These are phyloP conservation scores for Crocallis elinguaria DNA, from an alignment of 2,888 invertebrate species.

Conservation along the genomic window DNA sequence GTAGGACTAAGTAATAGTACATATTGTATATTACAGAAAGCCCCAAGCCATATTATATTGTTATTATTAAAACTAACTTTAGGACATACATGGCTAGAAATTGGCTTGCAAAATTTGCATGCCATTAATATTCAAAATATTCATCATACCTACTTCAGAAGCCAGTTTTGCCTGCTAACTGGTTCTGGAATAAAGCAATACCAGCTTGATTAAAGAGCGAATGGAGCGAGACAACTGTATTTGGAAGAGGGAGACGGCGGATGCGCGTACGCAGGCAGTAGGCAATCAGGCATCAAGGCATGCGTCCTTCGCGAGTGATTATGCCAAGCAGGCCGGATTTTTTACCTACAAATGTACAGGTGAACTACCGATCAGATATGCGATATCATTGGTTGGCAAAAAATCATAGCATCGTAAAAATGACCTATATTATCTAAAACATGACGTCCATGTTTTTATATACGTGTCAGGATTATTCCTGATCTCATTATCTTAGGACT, in stretches of 20 bases:
- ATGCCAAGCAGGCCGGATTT: constrained; percentile 57
- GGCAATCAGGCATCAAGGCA: constrained; percentile 43
- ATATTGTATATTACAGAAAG: no score
- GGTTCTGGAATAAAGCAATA: constrained; percentile 68
- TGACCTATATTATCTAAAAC: no score
- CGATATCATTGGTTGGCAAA: constrained; percentile 18
- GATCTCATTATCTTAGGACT: not conserved
- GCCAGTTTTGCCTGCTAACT: constrained; percentile 57
- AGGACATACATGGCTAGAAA: constrained; percentile 11
- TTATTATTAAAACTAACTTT: no score
- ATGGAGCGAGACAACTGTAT: constrained; percentile 49
- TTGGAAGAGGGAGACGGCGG: constrained; percentile 45
- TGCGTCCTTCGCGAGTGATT: constrained; percentile 77
- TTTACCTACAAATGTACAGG: constrained; percentile 57
- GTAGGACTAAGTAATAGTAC: no score
- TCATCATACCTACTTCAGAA: constrained; percentile 58
- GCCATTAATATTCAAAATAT: constrained; percentile 63
- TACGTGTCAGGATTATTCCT: not conserved
- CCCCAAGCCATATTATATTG: no score
- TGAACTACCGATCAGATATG: constrained; percentile 62
- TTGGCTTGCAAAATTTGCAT: constrained; percentile 50
- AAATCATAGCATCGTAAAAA: not conserved
- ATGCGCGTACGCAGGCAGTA: constrained; percentile 68
- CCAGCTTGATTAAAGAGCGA: constrained; percentile 53
- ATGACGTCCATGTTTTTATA: no score